These are phyloP conservation scores for Zosterops pallidus DNA, from an alignment of 2,113 vertebrate species.

Conservation along the genomic window DNA sequence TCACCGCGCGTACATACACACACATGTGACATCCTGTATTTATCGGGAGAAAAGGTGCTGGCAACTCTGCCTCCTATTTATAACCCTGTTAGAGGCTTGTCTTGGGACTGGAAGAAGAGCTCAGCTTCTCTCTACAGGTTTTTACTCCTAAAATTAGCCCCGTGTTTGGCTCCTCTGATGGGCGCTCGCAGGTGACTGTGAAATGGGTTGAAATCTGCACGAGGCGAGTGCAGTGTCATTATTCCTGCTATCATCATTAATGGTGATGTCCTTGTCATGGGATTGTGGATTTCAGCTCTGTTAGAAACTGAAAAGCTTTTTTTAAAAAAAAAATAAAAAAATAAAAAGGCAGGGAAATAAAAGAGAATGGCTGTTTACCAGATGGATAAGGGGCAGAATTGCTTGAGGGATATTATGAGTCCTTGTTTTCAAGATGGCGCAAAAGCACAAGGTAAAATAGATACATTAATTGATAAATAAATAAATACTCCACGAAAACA, in stretches of 20 bases:
- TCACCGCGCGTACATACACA: background rate
- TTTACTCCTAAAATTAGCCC: background rate
- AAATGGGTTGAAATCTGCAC: background rate
- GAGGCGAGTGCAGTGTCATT: background rate
- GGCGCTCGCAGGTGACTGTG: slow-evolving; percentile 8
- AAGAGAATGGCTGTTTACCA: slow-evolving; percentile 54
- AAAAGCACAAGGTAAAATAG: slow-evolving; percentile 46
- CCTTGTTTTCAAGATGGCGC: slow-evolving; percentile 48
- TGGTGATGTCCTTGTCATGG: slow-evolving; percentile 20
- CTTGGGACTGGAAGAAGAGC: background rate
- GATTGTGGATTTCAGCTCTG: slow-evolving; percentile 30
- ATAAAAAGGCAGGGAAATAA: slow-evolving; percentile 5
- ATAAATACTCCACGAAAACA: slow-evolving; percentile 60
- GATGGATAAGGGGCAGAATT: slow-evolving; percentile 55
- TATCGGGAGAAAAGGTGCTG: slow-evolving; percentile 18
- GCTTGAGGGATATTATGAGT: slow-evolving; percentile 34
- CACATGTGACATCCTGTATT: background rate
- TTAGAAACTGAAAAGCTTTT: background rate
- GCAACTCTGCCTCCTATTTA: background rate
- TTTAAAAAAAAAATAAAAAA: background rate
- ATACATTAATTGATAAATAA: slow-evolving; percentile 70
- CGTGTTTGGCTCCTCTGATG: background rate
- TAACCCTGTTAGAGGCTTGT: background rate
- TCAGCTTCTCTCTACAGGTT: background rate
- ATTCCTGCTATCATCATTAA: slow-evolving; percentile 33